A percentile compares a stretch with the other conserved stretches of the same genome.
Conservation (phyloP, 2,797 vertebrate genomes). For the Intellagama lesueurii region DNA sequence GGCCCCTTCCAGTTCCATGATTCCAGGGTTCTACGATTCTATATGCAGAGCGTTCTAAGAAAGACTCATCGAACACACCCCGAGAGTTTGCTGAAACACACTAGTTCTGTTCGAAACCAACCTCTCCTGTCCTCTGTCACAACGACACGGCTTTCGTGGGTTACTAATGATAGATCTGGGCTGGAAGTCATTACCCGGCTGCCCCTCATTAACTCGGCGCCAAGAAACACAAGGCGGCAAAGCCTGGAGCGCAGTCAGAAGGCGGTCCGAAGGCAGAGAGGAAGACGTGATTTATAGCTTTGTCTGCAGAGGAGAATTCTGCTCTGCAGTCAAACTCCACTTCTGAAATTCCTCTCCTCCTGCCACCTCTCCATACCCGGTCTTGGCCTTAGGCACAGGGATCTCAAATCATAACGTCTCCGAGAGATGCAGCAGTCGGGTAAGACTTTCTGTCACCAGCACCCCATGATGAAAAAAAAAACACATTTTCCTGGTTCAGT, state of each 20-base stretch:
- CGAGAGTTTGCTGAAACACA: background rate
- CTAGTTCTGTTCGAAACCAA: background rate
- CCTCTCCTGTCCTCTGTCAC: background rate
- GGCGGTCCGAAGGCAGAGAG: background rate
- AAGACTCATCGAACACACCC: background rate
- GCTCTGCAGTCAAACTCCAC: background rate
- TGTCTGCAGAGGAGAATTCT: background rate
- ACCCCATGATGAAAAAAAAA: no score
- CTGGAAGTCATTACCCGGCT: background rate
- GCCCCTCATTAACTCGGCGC: background rate
- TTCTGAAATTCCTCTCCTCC: background rate
- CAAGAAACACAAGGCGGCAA: no score
- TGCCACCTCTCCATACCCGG: background rate
- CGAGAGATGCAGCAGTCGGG: background rate
- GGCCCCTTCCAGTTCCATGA: no score
- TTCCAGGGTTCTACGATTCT: no score
- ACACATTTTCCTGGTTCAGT: no score
- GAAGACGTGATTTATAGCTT: background rate
- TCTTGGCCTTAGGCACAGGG: background rate
- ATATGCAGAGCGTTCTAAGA: background rate
- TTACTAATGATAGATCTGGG: background rate
- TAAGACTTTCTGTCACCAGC: no score
- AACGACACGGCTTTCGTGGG: background rate
- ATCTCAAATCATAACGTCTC: background rate
- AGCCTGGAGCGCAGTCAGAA: accelerated